Evolutionary conservation across 2,797 vertebrate species (phyloP), one percentile per base, ranked within the genome.

Genomic region (Rousettus madagascariensis): DNA sequence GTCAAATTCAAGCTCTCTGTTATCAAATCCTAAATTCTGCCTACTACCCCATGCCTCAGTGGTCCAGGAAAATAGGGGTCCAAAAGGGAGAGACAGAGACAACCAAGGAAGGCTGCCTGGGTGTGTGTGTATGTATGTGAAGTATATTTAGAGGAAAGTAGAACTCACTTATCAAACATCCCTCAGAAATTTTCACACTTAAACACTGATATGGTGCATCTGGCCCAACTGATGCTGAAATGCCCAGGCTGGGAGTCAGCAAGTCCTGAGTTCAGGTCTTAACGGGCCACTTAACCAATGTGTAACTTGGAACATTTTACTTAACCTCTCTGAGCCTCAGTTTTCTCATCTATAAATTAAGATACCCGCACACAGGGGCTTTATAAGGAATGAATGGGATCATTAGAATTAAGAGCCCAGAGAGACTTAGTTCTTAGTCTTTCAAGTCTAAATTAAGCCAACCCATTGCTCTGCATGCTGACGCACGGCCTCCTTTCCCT

Each of bases 291-390:
- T 55, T 24, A 57, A 22, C 57, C 51, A 28, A 33, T 16, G 28
- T 26, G 5, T 49, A 49, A 59, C 63, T 85, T 19, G 51, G 51
- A 13, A 22, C 0, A 17, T 65, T 65, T 65, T 33, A 26, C n/a
- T 49, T 69, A 72, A 46, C 6, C 22, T 30, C 55, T 33, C 22
- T 24, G 77, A 80, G 30, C 30, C 66, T 90, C 46, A 16, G 57
- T 90, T 77, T 77, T 43, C 17, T 88, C 49, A n/a, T 90, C 86
- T 74, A 11, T 61, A 43, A 89, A 46, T 91, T 51, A 74, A 88
- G 28, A 63, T 46, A 80, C 26, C 55, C 69, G 9, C 24, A 78
- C 53, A 46, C 13, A 46, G 51, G 30, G 49, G 87, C 38, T 13
- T 28, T 59, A 5, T 30, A 77, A 74, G 41, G 49, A 90, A 71